Evolutionary conservation across 2,113 vertebrate species (phyloP).

Genomic region (Pangasianodon hypophthalmus): DNA sequence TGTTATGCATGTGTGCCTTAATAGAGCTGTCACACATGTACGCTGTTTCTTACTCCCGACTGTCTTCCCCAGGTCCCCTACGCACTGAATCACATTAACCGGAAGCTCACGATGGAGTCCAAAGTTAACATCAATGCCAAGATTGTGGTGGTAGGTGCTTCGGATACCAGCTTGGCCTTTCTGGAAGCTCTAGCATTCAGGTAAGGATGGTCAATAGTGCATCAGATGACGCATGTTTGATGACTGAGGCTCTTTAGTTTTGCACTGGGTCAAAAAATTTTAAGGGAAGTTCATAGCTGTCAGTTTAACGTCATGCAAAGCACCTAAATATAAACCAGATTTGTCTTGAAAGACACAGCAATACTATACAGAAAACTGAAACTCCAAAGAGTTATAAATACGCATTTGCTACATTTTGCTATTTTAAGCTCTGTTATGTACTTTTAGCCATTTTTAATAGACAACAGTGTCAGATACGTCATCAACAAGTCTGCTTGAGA

Average conservation of each 20-base stretch:
- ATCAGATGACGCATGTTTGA: neutral
- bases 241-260: neutral
- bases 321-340: neutral
- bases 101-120: conserved; percentile 85
- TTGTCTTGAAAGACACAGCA: neutral
- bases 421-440: neutral
- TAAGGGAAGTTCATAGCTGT: neutral
- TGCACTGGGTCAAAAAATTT: neutral
- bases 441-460: neutral
- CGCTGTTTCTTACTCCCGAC: neutral
- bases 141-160: conserved; percentile 92
- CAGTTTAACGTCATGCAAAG: neutral
- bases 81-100: conserved; percentile 84
- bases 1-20: conserved; percentile 36
- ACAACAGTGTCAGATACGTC: neutral
- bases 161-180: conserved; percentile 85
- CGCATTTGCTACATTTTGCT: neutral
- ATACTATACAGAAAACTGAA: neutral
- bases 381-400: neutral
- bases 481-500: neutral
- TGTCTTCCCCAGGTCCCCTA: conserved; percentile 73
- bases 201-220: conserved; percentile 71
- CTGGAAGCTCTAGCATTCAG: conserved; percentile 84
- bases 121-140: conserved; percentile 82
- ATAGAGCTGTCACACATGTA: conserved; percentile 5